Evolutionary conservation across 2,113 vertebrate genomes (phyloP).

Genomic region (Edolisoma coerulescens): DNA sequence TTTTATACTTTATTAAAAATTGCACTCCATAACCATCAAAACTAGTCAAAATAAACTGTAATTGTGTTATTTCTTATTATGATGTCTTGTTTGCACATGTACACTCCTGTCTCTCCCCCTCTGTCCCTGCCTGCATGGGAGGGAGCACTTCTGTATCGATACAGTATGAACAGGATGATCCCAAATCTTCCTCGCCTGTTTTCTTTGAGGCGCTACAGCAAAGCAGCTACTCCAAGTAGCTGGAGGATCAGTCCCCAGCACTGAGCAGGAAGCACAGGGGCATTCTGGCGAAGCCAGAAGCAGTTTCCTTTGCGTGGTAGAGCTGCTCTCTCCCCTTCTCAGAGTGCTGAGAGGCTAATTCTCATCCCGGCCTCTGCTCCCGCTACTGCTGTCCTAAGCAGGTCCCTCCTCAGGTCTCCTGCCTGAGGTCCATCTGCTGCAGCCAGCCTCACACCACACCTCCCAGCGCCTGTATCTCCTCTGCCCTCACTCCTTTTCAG

Average conservation of each 20-base stretch:
- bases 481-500: background rate
- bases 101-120: background rate
- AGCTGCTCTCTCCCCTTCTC: background rate
- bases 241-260: background rate
- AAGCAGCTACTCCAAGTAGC: background rate
- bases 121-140: background rate
- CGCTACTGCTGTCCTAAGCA: background rate
- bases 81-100: background rate
- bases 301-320: background rate
- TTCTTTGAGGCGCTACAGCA: background rate
- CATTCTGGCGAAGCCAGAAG: background rate
- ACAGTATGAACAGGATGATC: background rate
- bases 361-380: background rate
- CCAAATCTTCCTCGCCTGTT: background rate
- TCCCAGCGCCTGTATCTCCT: background rate
- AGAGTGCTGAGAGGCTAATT: background rate
- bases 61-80: background rate
- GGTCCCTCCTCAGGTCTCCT: background rate
- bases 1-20: background rate
- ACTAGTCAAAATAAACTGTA: background rate
- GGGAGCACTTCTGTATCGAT: background rate
- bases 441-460: background rate
- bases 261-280: background rate
- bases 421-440: background rate
- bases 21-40: background rate